Base-by-base conservation (phyloP, 2,888 invertebrate genomes). In the Lacanobia wlatinum region DNA sequence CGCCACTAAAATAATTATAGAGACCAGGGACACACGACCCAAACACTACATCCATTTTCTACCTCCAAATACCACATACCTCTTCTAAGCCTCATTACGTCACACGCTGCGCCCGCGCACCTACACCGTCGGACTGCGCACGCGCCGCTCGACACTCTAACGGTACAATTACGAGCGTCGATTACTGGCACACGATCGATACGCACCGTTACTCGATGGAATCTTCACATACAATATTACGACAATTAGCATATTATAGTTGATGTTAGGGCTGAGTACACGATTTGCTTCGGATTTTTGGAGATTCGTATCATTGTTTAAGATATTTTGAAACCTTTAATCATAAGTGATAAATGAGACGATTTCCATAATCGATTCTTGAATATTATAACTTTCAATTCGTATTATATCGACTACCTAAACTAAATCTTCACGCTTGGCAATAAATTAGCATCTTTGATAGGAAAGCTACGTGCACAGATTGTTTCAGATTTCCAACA, bases 171-270 rank as follows among this genome's bases (percentile, higher is more conserved):
- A 78, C 76, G 75, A 83, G 64, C 73, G 72, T 83, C 84, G 80
- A 87, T 87, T 83, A 84, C 76, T 79, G 73, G 64, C 82, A 78
- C 80, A 83, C 84, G 80, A 85, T 81, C 84, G 82, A 82, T 81
- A 83, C 78, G 69, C 77, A 86, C 86, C 87, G 87, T 84, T 85
- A 87, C 64, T 62, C 73, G 81, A 87, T 87, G 62, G 76, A 83
- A 87, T 87, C 84, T 81, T 40, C 67, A 71, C 62, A 58, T 72
- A 72, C 76, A 67, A 81, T 34, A 14, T 16, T 43, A 43, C 43
- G 43, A 43, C 84, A 81, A 83, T 84, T 88, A 85, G 86, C 86
- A 84, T 43, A 43, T 43, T 43, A 43, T 84, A 85, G 75, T 81
- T 79, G 78, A 73, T 84, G 48, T 65, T 40, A 80, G 70, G 65